Percentiles rank a stretch among this genome's conserved stretches.
Evolutionary conservation across 2,797 vertebrate species (phyloP).

Genomic region (Arrhamphus sclerolepis): DNA sequence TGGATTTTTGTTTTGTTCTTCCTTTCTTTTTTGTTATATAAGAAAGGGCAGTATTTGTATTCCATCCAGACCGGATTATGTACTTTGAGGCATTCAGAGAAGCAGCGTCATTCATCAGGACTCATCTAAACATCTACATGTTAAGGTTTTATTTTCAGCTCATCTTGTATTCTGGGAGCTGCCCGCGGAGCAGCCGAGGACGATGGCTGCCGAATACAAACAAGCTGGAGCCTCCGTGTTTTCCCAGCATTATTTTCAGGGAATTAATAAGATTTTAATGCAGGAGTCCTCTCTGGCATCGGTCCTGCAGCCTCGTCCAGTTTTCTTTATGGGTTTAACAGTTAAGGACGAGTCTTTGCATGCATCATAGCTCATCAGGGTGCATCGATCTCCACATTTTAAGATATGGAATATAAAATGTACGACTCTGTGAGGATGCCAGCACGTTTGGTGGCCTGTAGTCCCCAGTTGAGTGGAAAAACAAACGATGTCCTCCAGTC

Average conservation of each 20-base stretch:
- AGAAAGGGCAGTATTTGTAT: conserved; percentile 2
- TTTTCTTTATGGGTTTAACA: conserved; percentile 37
- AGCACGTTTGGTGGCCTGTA: background rate
- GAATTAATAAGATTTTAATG: conserved; percentile 22
- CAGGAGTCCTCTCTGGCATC: conserved; percentile 4
- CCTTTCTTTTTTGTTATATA: too few relatives aligned
- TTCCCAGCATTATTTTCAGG: conserved; percentile 13
- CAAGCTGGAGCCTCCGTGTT: conserved; percentile 7
- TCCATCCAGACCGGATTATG: conserved; percentile 5
- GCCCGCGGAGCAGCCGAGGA: background rate
- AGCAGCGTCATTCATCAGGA: background rate
- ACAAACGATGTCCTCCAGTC: conserved; percentile 16
- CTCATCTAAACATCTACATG: conserved; percentile 18
- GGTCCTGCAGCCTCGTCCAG: conserved; percentile 14
- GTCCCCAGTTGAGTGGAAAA: conserved; percentile 23
- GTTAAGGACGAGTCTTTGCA: conserved; percentile 24
- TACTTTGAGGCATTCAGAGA: background rate
- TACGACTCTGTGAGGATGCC: conserved; percentile 2
- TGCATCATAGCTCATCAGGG: conserved; percentile 9
- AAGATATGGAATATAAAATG: conserved; percentile 7
- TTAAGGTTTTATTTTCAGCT: conserved; percentile 14
- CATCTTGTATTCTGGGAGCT: conserved; percentile 11
- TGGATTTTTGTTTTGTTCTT: too few relatives aligned
- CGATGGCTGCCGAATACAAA: conserved; percentile 26
- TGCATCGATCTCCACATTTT: conserved; percentile 33